Evolutionary conservation across 2,797 vertebrate genomes (phyloP).

Genomic region (Cyprinodon diabolis): DNA sequence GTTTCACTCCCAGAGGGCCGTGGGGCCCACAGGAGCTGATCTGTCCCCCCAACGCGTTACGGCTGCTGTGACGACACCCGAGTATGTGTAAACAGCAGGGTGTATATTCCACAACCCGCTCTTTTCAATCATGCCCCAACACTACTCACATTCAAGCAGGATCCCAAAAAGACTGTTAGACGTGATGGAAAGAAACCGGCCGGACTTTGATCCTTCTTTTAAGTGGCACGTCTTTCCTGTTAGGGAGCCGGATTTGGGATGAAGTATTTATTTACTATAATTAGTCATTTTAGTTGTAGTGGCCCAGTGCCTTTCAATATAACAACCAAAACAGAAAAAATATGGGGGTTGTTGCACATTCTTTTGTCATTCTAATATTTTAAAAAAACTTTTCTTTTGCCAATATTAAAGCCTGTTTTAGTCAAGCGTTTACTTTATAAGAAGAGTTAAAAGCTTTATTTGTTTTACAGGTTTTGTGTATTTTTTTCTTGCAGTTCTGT

Average conservation of each 20-base stretch:
- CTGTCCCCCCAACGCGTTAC: slow-evolving; percentile 57
- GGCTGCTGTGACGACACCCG: slow-evolving; percentile 61
- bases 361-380: not conserved
- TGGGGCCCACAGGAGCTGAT: slow-evolving; percentile 57
- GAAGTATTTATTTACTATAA: not conserved
- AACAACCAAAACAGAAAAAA: not conserved
- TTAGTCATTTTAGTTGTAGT: not conserved
- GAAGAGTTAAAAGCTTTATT: not conserved
- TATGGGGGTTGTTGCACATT: too few species aligned
- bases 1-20: slow-evolving; percentile 57
- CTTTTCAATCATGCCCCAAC: slow-evolving; percentile 59
- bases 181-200: slow-evolving; percentile 26
- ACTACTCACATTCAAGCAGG: slow-evolving; percentile 66
- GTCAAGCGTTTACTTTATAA: not conserved
- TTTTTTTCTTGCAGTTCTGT: not conserved
- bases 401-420: not conserved
- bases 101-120: slow-evolving; percentile 30
- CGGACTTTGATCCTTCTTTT: slow-evolving; percentile 18
- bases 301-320: not conserved
- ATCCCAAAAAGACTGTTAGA: slow-evolving; percentile 11
- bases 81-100: slow-evolving; percentile 57
- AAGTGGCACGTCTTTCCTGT: not conserved
- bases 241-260: not conserved
- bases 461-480: not conserved
- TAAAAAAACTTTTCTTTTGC: not conserved